phyloP scores from a whole-genome alignment of 2,113 vertebrate species.

The Alosa alosa region DNA sequence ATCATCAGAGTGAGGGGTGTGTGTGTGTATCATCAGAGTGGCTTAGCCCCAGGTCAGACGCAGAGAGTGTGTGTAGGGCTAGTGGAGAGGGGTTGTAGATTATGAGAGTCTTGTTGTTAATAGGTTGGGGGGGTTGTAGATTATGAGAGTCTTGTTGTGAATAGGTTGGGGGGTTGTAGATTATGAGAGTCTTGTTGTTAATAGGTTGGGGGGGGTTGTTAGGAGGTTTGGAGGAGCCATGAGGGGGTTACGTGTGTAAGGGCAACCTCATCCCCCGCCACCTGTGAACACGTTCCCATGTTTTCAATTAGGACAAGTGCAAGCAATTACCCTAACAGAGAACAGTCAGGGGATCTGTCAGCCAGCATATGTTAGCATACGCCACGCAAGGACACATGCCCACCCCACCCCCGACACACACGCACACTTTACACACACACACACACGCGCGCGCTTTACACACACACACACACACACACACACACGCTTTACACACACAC shows the following conservation, averaged over 20 bases:
- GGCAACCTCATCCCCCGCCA: slow-evolving; percentile 25
- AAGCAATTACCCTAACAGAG: slow-evolving; percentile 48
- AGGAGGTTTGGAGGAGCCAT: neutral
- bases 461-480: neutral
- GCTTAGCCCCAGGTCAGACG: neutral
- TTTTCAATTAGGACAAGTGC: slow-evolving; percentile 53
- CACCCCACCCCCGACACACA: neutral
- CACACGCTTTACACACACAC: no score
- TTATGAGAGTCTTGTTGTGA: no score
- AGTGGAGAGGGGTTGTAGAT: no score
- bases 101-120: no score
- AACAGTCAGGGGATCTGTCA: slow-evolving; percentile 47
- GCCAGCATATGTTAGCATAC: slow-evolving; percentile 24
- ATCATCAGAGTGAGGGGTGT: no score
- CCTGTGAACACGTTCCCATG: slow-evolving; percentile 34
- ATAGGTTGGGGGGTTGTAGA: no score
- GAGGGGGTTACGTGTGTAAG: slow-evolving; percentile 29
- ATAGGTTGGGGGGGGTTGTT: neutral
- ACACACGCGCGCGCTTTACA: no score
- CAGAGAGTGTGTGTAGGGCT: neutral
- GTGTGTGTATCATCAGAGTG: neutral
- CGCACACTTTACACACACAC: neutral
- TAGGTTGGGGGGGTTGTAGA: no score
- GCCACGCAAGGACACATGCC: neutral
- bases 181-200: no score